Evolutionary conservation across 2,797 vertebrate genomes (phyloP).

Genomic region (Artibeus jamaicensis): DNA sequence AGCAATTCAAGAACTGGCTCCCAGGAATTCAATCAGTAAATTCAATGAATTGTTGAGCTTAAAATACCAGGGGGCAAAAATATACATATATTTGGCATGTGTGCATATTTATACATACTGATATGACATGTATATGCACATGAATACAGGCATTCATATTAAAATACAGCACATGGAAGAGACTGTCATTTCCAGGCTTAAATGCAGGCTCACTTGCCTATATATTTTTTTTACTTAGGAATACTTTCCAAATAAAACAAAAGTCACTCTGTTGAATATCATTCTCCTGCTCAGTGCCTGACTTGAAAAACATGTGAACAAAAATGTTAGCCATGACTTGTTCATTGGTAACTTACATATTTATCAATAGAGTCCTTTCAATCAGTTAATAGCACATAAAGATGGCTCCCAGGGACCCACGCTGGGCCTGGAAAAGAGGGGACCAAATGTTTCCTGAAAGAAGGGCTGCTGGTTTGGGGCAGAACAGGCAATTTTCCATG

Average conservation of each 20-base stretch:
- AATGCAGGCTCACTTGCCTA: neutral
- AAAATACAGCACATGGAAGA: conserved; percentile 35
- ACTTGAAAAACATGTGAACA: conserved; percentile 12
- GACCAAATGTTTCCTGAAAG: neutral
- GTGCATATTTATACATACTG: conserved; percentile 63
- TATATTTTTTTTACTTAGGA: neutral
- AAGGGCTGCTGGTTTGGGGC: conserved; percentile 62
- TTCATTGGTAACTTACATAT: neutral
- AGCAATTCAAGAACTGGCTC: conserved; percentile 80
- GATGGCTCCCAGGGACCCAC: conserved; percentile 53
- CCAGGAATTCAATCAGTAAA: conserved; percentile 83
- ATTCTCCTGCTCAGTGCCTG: neutral
- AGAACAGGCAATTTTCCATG: conserved; percentile 49
- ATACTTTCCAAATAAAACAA: conserved; percentile 40
- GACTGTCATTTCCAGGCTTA: conserved; percentile 34
- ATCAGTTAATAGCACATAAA: conserved; percentile 31
- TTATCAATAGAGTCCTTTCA: neutral
- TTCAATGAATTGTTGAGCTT: conserved; percentile 80
- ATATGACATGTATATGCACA: conserved; percentile 28
- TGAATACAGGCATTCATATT: conserved; percentile 30
- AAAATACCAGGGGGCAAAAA: conserved; percentile 77
- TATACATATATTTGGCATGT: conserved; percentile 59
- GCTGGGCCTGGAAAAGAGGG: conserved; percentile 28
- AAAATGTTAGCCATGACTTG: neutral
- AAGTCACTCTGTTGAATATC: neutral